Conservation (phyloP, 2,888 invertebrate genomes). For the Lithophane socia region DNA sequence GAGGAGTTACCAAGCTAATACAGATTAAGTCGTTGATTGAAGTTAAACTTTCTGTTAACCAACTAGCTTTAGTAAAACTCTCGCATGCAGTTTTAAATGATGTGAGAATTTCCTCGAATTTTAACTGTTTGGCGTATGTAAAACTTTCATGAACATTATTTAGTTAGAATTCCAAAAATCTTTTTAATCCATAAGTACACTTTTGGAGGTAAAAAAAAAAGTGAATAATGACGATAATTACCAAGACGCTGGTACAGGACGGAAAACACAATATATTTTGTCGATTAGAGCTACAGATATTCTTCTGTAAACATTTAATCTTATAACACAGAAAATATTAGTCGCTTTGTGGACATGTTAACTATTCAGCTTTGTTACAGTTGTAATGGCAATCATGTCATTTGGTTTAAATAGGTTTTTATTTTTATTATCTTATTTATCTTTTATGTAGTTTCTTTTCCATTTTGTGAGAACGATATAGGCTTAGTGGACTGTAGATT, state of each 20-base stretch:
- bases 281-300: not conserved
- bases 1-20: slow-evolving; percentile 49
- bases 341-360: too few relatives aligned
- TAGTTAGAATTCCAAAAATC: not conserved
- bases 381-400: too few relatives aligned
- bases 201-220: not conserved
- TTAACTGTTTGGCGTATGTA: slow-evolving; percentile 7
- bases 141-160: not conserved
- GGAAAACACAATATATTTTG: not conserved
- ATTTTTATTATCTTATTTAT: too few relatives aligned
- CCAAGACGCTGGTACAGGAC: not conserved
- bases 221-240: not conserved
- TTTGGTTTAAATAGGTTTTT: too few relatives aligned
- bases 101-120: slow-evolving; percentile 23
- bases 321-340: too few relatives aligned
- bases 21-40: slow-evolving; percentile 49
- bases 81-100: slow-evolving; percentile 33
- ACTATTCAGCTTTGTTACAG: too few relatives aligned
- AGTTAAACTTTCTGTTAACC: slow-evolving; percentile 56
- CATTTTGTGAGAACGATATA: too few relatives aligned
- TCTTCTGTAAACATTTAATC: not conserved
- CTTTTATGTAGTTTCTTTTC: too few relatives aligned
- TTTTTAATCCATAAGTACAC: not conserved
- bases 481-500: too few relatives aligned
- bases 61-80: slow-evolving; percentile 36